Evolutionary conservation across 2,888 invertebrate species (phyloP), one percentile per base, ranked within the genome.

Genomic region (Parelbella ahira): DNA sequence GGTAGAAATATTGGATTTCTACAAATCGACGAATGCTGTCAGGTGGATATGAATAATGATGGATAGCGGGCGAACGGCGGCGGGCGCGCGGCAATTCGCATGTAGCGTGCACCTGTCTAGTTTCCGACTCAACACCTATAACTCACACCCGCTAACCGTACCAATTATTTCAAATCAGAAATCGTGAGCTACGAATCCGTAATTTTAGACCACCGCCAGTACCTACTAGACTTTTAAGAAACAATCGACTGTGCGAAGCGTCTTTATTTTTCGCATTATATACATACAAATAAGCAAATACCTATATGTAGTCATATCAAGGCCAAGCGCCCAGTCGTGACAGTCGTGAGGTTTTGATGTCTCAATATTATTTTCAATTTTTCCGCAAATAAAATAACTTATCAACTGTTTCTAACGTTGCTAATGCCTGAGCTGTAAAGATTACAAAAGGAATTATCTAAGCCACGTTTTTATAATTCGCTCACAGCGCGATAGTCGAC

Each of bases 91-190:
- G 15, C 24, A 7, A 13, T 12, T 9, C 24, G 9, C 24, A 7
- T 1, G 10, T 2, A 1, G 1, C 24, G 36, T 37, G 20, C 28
- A 28, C 18, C 8, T 37, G 8, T 18, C 28, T 13, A n/a, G 38
- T 23, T 38, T 23, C 5, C 4, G 15, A 21, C 23, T 9, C 20
- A n/a, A 30, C 21, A 30, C 29, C 20, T 38, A 38, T 38, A 38
- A 29, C 30, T 38, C 23, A 38, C 38, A 38, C 29, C 23, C 11
- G 15, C 29, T 24, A 23, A 37, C 21, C 23, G 5, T 10, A 23
- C 38, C 29, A 38, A 38, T 30, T 30, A 29, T 15, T 9, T 7
- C 23, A 18, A 9, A 30, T 11, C 27, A 29, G 29, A 30, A 30
- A 38, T 23, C 15, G 30, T 24, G 38, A 29, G 23, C 10, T 21